Evolutionary conservation across 2,888 invertebrate genomes (phyloP).

Genomic region (Tethea ocularis): DNA sequence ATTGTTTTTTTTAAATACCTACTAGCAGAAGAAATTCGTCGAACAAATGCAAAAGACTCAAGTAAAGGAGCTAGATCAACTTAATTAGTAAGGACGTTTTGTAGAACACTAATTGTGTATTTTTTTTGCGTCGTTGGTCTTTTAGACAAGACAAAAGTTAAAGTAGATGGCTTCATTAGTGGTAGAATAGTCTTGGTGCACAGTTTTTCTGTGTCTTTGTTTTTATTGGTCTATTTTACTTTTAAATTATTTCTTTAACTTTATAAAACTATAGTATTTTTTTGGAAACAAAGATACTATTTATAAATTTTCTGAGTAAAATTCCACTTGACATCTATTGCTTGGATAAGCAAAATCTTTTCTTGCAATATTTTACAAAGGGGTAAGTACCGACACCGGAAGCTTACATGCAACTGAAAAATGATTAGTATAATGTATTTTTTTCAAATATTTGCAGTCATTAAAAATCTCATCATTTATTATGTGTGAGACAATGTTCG

Average conservation of each 20-base stretch:
- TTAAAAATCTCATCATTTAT: too few relatives aligned
- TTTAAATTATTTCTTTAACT: neutral
- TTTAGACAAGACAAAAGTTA: conserved; percentile 65
- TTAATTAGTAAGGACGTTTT: conserved; percentile 75
- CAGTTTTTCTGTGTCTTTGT: conserved; percentile 17
- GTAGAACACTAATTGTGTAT: conserved; percentile 72
- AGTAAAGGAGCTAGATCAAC: conserved; percentile 72
- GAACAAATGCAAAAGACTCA: conserved; percentile 54
- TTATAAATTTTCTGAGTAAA: neutral
- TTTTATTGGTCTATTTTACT: neutral
- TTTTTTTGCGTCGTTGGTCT: conserved; percentile 62
- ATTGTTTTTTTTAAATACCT: neutral
- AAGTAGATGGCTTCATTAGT: conserved; percentile 68
- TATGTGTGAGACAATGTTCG: too few relatives aligned
- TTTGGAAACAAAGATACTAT: neutral
- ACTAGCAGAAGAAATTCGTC: conserved; percentile 10
- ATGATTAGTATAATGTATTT: too few relatives aligned
- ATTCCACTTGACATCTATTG: neutral
- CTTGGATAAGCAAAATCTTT: too few relatives aligned
- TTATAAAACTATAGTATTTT: neutral
- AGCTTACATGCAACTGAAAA: neutral
- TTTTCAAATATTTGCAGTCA: too few relatives aligned
- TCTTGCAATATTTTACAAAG: too few relatives aligned
- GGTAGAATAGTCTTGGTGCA: conserved; percentile 44
- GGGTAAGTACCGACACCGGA: too few relatives aligned